These are phyloP conservation scores for Harmothoe impar DNA, from an alignment of 2,888 invertebrate genomes.

Conservation along the genomic window DNA sequence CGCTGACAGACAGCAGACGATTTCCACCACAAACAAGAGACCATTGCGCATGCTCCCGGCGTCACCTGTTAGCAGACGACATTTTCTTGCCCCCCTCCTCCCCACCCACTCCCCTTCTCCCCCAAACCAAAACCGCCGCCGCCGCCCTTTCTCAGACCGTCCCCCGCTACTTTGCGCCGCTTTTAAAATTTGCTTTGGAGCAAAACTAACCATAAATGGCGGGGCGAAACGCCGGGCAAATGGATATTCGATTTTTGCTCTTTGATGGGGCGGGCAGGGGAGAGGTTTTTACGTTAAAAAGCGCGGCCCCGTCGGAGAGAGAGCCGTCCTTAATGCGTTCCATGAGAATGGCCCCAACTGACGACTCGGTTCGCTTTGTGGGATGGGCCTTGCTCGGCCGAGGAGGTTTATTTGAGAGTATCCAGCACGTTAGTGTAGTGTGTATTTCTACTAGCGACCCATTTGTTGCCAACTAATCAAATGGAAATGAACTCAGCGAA, in stretches of 20 bases:
- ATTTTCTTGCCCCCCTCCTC: slow-evolving; percentile 30
- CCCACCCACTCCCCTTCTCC: not conserved
- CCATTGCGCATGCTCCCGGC: not conserved
- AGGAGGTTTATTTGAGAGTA: slow-evolving; percentile 48
- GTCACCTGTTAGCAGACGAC: slow-evolving; percentile 52
- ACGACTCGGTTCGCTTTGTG: slow-evolving; percentile 27
- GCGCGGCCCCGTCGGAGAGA: not conserved
- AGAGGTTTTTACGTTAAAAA: slow-evolving; percentile 58
- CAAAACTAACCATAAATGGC: slow-evolving; percentile 60
- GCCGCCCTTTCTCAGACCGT: slow-evolving; percentile 23
- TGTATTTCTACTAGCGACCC: slow-evolving; percentile 51
- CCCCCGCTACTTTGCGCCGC: slow-evolving; percentile 43
- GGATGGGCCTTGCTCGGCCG: not conserved
- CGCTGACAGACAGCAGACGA: not conserved
- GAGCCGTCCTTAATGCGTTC: slow-evolving; percentile 22
- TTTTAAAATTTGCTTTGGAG: slow-evolving; percentile 60
- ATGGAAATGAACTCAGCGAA: slow-evolving; percentile 39
- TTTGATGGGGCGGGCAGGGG: slow-evolving; percentile 53
- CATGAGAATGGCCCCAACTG: slow-evolving; percentile 39
- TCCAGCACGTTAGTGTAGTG: slow-evolving; percentile 46
- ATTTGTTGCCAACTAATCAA: slow-evolving; percentile 49
- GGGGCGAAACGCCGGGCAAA: slow-evolving; percentile 30
- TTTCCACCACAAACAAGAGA: not conserved
- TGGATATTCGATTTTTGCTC: slow-evolving; percentile 59
- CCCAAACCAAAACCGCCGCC: not conserved